Evolutionary conservation across 1,140 invertebrate species (phyloP).

Genomic region (Papilio machaon): DNA sequence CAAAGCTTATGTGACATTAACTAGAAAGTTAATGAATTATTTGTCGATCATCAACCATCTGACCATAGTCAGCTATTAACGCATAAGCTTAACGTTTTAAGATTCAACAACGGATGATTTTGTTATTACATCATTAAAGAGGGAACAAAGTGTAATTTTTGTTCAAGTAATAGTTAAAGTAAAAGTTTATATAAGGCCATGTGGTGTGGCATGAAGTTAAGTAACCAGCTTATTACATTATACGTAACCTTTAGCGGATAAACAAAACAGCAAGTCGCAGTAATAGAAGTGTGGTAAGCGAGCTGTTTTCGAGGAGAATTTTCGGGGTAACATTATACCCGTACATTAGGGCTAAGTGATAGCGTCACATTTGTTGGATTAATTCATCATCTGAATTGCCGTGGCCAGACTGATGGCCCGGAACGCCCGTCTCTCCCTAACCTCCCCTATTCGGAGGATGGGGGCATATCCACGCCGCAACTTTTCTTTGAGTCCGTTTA

Average conservation of each 20-base stretch:
- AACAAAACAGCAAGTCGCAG: slow-evolving; percentile 52
- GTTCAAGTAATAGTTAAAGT: not conserved
- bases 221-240: slow-evolving; percentile 8
- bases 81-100: too few species aligned
- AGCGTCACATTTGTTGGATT: slow-evolving; percentile 81
- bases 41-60: too few species aligned
- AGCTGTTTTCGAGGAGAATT: slow-evolving; percentile 57
- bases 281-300: slow-evolving; percentile 51
- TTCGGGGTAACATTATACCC: slow-evolving; percentile 80
- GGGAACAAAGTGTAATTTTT: not conserved
- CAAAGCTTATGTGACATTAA: too few species aligned
- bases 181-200: slow-evolving; percentile 23
- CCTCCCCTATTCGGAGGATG: slow-evolving; percentile 39
- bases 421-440: slow-evolving; percentile 56
- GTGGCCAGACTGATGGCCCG: slow-evolving; percentile 80
- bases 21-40: too few species aligned
- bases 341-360: slow-evolving; percentile 81
- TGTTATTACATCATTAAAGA: not conserved
- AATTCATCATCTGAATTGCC: slow-evolving; percentile 81
- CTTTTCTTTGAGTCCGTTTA: slow-evolving; percentile 30
- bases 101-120: too few species aligned
- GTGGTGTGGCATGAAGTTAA: not conserved
- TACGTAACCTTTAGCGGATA: slow-evolving; percentile 33
- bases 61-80: too few species aligned
- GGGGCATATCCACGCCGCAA: slow-evolving; percentile 45